Evolutionary conservation across 1,140 invertebrate genomes (phyloP).

Genomic region (Drosophila nannoptera): DNA sequence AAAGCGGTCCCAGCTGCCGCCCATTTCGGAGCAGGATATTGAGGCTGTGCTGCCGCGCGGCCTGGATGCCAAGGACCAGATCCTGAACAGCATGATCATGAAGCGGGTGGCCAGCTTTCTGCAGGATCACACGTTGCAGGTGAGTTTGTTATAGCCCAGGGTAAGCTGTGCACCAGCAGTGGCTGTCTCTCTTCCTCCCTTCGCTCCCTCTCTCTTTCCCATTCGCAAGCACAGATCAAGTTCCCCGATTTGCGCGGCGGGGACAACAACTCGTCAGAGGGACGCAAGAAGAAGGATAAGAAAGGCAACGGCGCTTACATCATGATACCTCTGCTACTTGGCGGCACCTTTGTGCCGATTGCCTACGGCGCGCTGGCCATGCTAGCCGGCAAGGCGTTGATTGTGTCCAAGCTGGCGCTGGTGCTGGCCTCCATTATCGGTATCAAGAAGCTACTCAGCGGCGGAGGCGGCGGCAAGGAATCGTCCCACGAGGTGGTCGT

Average conservation of each 20-base stretch:
- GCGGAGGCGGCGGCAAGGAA: slow-evolving; percentile 82
- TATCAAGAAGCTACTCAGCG: slow-evolving; percentile 88
- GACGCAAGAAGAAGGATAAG: slow-evolving; percentile 81
- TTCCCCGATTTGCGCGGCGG: slow-evolving; percentile 55
- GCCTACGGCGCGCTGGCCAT: slow-evolving; percentile 88
- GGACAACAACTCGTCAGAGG: slow-evolving; percentile 54
- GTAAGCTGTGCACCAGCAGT: too few species aligned
- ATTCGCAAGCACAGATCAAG: slow-evolving; percentile 49
- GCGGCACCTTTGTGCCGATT: slow-evolving; percentile 87
- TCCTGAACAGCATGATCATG: slow-evolving; percentile 86
- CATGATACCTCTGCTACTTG: slow-evolving; percentile 87
- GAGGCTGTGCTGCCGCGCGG: slow-evolving; percentile 85
- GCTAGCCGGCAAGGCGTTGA: slow-evolving; percentile 89
- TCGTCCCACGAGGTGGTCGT: slow-evolving; percentile 86
- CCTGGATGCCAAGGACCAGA: slow-evolving; percentile 85
- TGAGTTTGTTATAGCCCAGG: slow-evolving; percentile 66
- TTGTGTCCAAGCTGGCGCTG: slow-evolving; percentile 89
- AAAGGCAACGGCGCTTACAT: slow-evolving; percentile 86
- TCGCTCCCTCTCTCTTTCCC: neutral
- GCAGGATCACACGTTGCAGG: slow-evolving; percentile 87
- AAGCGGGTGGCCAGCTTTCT: slow-evolving; percentile 87
- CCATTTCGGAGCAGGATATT: slow-evolving; percentile 81
- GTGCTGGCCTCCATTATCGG: slow-evolving; percentile 90
- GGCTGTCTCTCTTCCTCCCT: neutral
- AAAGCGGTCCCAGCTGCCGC: slow-evolving; percentile 51